These are phyloP conservation scores for Mylabris phalerata DNA, from an alignment of 1,140 invertebrate species.

Conservation along the genomic window DNA sequence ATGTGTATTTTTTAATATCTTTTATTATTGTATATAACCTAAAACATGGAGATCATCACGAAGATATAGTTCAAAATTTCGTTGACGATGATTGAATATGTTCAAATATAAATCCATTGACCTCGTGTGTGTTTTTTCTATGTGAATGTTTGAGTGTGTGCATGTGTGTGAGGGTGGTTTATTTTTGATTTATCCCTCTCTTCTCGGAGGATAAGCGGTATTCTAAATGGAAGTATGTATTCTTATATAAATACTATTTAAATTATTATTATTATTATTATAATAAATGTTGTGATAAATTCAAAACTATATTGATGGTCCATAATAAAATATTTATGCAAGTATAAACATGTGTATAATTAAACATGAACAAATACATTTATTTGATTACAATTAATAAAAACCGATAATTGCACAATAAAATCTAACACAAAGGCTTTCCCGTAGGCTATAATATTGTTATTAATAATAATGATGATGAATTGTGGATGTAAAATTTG, in stretches of 20 bases:
- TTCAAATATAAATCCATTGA: no score
- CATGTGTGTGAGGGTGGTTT: neutral
- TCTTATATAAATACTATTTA: no score
- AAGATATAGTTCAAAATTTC: no score
- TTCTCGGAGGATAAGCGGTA: no score
- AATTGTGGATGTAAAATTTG: neutral
- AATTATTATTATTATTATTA: conserved; percentile 14
- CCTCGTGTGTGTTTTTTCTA: no score
- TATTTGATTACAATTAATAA: neutral
- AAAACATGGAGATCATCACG: no score
- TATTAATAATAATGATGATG: neutral
- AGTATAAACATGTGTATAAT: neutral
- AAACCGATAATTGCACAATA: neutral
- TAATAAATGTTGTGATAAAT: conserved; percentile 15
- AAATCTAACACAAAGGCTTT: conserved; percentile 1
- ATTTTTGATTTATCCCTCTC: no score
- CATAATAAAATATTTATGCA: neutral
- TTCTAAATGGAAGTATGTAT: no score
- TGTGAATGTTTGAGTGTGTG: neutral
- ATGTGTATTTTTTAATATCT: conserved; percentile 6
- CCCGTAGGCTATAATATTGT: conserved; percentile 4
- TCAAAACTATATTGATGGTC: neutral
- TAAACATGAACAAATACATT: neutral
- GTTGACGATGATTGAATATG: no score
- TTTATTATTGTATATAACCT: neutral